These are phyloP conservation scores for Chrysocyon brachyurus DNA, from an alignment of 2,797 vertebrate species.

Conservation along the genomic window DNA sequence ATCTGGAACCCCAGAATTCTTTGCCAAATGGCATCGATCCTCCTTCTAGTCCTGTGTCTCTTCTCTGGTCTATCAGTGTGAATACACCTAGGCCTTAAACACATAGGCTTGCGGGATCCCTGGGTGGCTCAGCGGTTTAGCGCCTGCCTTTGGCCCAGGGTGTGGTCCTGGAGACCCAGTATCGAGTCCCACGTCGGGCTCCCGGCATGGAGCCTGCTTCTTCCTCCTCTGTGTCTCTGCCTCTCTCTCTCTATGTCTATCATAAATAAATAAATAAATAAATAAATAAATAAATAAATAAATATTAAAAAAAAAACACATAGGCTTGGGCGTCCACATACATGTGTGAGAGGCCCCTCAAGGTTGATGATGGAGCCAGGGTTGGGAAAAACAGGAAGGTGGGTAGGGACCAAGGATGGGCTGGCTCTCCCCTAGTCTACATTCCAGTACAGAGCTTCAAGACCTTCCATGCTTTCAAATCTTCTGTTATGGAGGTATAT, in stretches of 20 bases:
- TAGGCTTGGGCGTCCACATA: background rate
- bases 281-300: no score
- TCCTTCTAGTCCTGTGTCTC: background rate
- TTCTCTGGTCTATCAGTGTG: background rate
- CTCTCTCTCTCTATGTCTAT: no score
- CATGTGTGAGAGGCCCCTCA: background rate
- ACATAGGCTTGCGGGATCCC: background rate
- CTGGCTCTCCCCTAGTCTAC: background rate
- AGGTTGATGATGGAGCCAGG: background rate
- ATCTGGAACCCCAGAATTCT: slow-evolving; percentile 18
- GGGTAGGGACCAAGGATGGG: background rate
- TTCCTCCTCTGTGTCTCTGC: no score
- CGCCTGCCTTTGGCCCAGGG: no score
- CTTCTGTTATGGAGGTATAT: background rate
- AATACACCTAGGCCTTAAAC: background rate
- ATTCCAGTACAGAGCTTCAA: slow-evolving; percentile 21
- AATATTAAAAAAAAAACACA: background rate
- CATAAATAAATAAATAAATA: no score
- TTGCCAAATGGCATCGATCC: background rate
- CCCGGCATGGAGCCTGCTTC: no score
- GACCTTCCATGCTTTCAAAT: slow-evolving; percentile 12
- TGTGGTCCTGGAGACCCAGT: no score
- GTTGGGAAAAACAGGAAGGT: background rate
- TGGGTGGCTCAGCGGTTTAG: no score
- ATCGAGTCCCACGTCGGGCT: no score